These are phyloP conservation scores for Clinocottus analis DNA, from an alignment of 2,113 vertebrate genomes.

Conservation along the genomic window DNA sequence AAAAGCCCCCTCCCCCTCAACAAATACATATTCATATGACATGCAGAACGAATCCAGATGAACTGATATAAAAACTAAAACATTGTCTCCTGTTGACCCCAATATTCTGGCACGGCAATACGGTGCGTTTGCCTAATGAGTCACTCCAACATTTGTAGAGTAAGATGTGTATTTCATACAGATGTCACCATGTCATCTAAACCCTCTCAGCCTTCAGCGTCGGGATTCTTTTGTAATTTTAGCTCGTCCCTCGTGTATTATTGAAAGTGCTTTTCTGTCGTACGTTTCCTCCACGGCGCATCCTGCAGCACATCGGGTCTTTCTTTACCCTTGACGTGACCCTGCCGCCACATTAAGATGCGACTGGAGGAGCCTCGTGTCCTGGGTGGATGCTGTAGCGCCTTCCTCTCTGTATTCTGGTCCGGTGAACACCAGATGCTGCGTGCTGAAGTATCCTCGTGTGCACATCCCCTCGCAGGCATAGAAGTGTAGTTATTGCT, in stretches of 20 bases:
- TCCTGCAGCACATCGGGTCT: constrained; percentile 21
- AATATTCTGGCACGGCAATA: background rate
- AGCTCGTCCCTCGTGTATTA: constrained; percentile 34
- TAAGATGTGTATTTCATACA: background rate
- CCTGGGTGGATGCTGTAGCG: constrained; percentile 7
- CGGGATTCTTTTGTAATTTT: background rate
- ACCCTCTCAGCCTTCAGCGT: background rate
- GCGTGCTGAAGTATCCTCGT: background rate
- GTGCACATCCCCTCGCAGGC: background rate
- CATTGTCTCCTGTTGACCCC: background rate
- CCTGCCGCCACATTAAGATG: constrained; percentile 39
- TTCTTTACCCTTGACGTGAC: constrained; percentile 56
- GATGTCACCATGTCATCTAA: background rate
- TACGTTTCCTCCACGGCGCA: constrained; percentile 12
- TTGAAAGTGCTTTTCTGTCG: constrained; percentile 35
- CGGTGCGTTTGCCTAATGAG: background rate
- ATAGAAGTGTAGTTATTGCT: background rate
- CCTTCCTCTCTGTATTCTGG: constrained; percentile 3
- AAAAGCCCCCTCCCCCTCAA: background rate
- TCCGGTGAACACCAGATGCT: background rate
- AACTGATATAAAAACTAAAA: background rate
- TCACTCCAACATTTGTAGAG: background rate
- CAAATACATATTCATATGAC: too few relatives aligned
- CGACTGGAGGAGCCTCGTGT: constrained; percentile 33
- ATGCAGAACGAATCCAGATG: background rate